Percentiles rank a stretch among this genome's conserved stretches.
These are phyloP conservation scores for Tenthredo mesomela DNA, from an alignment of 2,888 invertebrate species.

Conservation along the genomic window DNA sequence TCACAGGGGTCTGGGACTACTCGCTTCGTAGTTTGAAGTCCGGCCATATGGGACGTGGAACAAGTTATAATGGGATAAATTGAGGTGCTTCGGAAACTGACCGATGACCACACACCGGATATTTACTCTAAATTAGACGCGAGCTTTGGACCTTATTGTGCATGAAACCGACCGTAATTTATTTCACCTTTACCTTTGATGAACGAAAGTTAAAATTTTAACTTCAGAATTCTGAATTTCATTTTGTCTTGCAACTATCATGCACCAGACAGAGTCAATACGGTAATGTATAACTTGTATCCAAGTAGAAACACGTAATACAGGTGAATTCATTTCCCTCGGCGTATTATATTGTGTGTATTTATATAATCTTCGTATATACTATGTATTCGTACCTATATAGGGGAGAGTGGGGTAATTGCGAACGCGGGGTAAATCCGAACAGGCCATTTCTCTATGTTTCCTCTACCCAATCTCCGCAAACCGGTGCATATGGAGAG, in stretches of 20 bases:
- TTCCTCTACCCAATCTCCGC: no score
- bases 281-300: neutral
- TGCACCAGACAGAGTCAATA: neutral
- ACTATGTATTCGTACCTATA: neutral
- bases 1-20: constrained; percentile 6
- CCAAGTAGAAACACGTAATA: neutral
- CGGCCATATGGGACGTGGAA: constrained; percentile 17
- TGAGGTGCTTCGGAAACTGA: constrained; percentile 23
- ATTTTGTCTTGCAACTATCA: neutral
- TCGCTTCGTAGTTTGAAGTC: neutral
- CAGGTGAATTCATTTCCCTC: neutral
- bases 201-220: neutral
- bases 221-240: neutral
- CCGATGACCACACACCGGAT: neutral
- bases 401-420: no score
- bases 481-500: no score
- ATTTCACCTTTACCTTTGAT: neutral
- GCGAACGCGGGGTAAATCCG: no score
- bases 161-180: neutral
- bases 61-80: constrained; percentile 28
- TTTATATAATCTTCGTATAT: neutral
- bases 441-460: no score
- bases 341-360: neutral
- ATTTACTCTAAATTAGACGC: constrained; percentile 5
- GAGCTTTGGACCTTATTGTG: constrained; percentile 4